Percentiles rank a stretch among this genome's conserved stretches.
These are phyloP conservation scores for Belgica antarctica DNA, from an alignment of 2,888 invertebrate genomes.

Conservation along the genomic window DNA sequence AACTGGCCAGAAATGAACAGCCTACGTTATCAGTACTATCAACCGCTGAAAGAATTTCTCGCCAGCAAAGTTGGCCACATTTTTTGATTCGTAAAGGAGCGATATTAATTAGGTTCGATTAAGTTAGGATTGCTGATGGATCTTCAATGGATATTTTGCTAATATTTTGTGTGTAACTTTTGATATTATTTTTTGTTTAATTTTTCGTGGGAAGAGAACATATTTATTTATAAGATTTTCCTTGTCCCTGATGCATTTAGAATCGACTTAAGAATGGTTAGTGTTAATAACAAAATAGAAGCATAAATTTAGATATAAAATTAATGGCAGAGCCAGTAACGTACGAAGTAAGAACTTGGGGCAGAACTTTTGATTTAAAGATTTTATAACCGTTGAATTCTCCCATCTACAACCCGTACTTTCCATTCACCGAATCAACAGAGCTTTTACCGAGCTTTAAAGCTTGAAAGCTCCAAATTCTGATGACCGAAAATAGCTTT, in stretches of 20 bases:
- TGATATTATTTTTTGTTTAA: too few relatives aligned
- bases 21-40: constrained; percentile 76
- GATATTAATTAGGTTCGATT: neutral
- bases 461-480: too few relatives aligned
- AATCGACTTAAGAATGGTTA: constrained; percentile 5
- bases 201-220: neutral
- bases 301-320: neutral
- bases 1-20: constrained; percentile 75
- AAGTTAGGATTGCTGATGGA: constrained; percentile 13
- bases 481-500: neutral
- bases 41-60: constrained; percentile 76
- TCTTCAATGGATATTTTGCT: neutral
- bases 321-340: neutral
- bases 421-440: too few relatives aligned
- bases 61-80: constrained; percentile 40
- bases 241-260: neutral
- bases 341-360: too few relatives aligned
- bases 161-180: neutral
- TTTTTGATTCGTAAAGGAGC: constrained; percentile 25
- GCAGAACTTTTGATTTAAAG: neutral
- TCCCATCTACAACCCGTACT: neutral
- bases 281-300: neutral
- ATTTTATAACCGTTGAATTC: constrained; percentile 16
- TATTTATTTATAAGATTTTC: constrained; percentile 11
- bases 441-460: too few relatives aligned